Conservation (phyloP, 2,797 vertebrate species). For the Rousettus madagascariensis region DNA sequence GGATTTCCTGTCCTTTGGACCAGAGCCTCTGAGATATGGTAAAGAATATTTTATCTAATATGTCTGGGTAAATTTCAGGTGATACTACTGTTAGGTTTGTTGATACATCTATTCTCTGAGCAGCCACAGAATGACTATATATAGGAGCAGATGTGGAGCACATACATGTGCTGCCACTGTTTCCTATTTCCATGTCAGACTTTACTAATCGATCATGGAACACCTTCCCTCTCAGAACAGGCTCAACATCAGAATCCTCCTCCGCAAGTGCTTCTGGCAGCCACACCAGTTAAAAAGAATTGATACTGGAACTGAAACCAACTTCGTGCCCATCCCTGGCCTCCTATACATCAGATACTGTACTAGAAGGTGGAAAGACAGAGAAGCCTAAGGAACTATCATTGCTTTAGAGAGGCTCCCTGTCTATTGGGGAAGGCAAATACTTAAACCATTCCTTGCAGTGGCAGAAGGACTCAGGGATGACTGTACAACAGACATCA, state of each 20-base stretch:
- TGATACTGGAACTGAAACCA: background rate
- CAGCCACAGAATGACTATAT: background rate
- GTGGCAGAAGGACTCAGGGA: background rate
- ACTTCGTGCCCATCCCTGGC: background rate
- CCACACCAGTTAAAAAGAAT: background rate
- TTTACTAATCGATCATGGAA: background rate
- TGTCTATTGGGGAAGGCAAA: background rate
- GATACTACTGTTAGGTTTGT: background rate
- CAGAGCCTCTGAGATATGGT: background rate
- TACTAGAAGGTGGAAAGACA: background rate
- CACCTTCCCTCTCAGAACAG: background rate
- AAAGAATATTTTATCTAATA: background rate
- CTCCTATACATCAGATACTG: background rate
- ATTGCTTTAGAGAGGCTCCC: background rate
- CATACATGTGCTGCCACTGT: accelerated
- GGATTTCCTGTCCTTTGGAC: background rate
- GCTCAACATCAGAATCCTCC: background rate
- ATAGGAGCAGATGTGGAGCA: background rate
- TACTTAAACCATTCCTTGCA: background rate
- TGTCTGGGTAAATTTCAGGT: background rate
- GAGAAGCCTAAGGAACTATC: background rate
- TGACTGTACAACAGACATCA: background rate
- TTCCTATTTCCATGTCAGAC: background rate
- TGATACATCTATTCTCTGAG: background rate
- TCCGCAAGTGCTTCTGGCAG: background rate